Evolutionary conservation across 2,113 vertebrate species (phyloP).

Genomic region (Eublepharis macularius): DNA sequence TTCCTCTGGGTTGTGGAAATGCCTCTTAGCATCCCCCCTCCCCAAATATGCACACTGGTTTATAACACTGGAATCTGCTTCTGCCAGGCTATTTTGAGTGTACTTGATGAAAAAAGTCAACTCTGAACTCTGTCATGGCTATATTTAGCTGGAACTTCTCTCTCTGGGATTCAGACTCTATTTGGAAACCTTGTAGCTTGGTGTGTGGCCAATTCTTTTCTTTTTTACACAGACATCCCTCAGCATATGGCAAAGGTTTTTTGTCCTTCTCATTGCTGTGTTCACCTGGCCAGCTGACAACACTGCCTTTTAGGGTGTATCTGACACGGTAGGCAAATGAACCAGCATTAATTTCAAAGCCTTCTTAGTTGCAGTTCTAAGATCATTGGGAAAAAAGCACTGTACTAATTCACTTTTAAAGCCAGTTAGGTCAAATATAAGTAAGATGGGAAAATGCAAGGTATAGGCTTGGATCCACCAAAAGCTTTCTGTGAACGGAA

Average conservation of each 20-base stretch:
- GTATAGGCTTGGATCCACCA: not conserved
- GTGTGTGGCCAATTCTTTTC: slow-evolving; percentile 67
- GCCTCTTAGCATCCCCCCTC: not conserved
- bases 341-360: not conserved
- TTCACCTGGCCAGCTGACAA: slow-evolving; percentile 40
- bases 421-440: not conserved
- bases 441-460: not conserved
- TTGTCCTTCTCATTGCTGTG: slow-evolving; percentile 51
- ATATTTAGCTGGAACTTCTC: slow-evolving; percentile 79
- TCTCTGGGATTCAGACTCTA: slow-evolving; percentile 74
- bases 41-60: slow-evolving; percentile 2
- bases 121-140: slow-evolving; percentile 65
- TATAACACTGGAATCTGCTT: slow-evolving; percentile 32
- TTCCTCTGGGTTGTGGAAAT: slow-evolving; percentile 36
- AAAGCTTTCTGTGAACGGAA: no score
- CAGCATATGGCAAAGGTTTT: slow-evolving; percentile 68
- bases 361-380: not conserved
- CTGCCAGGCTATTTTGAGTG: slow-evolving; percentile 65
- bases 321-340: slow-evolving; percentile 19
- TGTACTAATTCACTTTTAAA: not conserved
- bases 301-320: slow-evolving; percentile 32
- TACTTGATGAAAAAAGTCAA: slow-evolving; percentile 51
- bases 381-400: not conserved
- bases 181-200: slow-evolving; percentile 77
- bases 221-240: slow-evolving; percentile 73